These are phyloP conservation scores for Halocynthia roretzi DNA, from an alignment of 23 tunicate species.

Conservation along the genomic window DNA sequence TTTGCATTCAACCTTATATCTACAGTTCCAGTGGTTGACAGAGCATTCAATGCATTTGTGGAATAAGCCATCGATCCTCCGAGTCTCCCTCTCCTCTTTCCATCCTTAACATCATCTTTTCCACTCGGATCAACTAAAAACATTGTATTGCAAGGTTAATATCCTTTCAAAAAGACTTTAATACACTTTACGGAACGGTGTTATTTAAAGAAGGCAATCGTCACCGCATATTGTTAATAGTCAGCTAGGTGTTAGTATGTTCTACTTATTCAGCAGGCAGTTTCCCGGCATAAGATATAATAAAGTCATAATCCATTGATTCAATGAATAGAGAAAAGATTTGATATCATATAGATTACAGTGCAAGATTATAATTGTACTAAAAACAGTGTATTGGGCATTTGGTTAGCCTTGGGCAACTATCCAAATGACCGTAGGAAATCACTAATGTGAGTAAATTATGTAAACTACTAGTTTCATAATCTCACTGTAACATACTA, in stretches of 20 bases:
- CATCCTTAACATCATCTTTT: not conserved
- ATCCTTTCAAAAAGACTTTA: not conserved
- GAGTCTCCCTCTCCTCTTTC: slow-evolving; percentile 33
- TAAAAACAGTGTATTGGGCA: no score
- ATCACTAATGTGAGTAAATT: no score
- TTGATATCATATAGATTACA: no score
- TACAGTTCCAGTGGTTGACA: slow-evolving; percentile 20
- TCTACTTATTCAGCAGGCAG: slow-evolving; percentile 22
- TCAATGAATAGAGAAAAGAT: not conserved
- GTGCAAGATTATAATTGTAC: no score
- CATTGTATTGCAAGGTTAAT: not conserved
- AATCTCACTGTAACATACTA: no score
- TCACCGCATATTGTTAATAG: no score
- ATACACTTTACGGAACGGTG: no score
- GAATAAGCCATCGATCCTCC: slow-evolving; percentile 74
- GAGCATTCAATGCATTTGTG: slow-evolving; percentile 58
- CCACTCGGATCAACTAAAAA: not conserved
- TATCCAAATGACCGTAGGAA: no score
- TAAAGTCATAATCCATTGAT: not conserved
- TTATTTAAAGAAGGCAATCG: no score
- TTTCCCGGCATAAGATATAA: not conserved
- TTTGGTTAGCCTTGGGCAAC: no score
- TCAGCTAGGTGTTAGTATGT: slow-evolving; percentile 1
- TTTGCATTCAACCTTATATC: not conserved
- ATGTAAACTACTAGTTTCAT: no score